These are phyloP conservation scores for Hydraecia micacea DNA, from an alignment of 2,888 invertebrate species.

Conservation along the genomic window DNA sequence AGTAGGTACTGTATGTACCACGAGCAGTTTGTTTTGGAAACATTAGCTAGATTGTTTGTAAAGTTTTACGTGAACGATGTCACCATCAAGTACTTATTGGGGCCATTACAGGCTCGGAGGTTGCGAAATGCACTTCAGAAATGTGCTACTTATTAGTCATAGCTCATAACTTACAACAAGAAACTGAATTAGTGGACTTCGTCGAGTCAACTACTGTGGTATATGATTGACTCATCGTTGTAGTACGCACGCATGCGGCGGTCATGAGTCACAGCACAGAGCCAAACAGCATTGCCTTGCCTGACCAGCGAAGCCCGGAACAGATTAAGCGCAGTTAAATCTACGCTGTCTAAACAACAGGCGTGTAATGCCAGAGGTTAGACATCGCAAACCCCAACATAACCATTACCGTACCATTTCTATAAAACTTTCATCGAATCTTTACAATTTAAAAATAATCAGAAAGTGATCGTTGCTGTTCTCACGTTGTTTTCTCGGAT, in stretches of 20 bases:
- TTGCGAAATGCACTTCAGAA: constrained; percentile 34
- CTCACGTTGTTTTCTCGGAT: constrained; percentile 64
- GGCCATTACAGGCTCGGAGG: neutral
- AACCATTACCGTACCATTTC: constrained; percentile 54
- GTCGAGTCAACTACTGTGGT: constrained; percentile 67
- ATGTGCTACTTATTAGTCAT: constrained; percentile 66
- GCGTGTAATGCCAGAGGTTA: constrained; percentile 57
- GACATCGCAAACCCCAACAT: constrained; percentile 43
- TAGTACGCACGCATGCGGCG: constrained; percentile 77
- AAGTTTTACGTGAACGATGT: constrained; percentile 49
- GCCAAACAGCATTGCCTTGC: constrained; percentile 48
- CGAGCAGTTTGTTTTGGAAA: constrained; percentile 54
- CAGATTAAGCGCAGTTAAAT: constrained; percentile 58
- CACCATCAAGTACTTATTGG: constrained; percentile 13
- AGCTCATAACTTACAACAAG: constrained; percentile 66
- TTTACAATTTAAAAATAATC: constrained; percentile 60
- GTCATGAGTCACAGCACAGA: constrained; percentile 71
- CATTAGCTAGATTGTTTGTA: constrained; percentile 60
- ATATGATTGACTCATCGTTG: constrained; percentile 78
- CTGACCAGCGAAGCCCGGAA: constrained; percentile 49
- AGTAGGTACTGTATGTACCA: constrained; percentile 28
- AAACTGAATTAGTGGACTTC: constrained; percentile 68
- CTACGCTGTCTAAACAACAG: constrained; percentile 48
- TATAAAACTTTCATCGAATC: constrained; percentile 61
- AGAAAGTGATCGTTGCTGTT: constrained; percentile 58